phyloP scores from a whole-genome alignment of 2,888 invertebrate genomes.

The Philereme transversata region DNA sequence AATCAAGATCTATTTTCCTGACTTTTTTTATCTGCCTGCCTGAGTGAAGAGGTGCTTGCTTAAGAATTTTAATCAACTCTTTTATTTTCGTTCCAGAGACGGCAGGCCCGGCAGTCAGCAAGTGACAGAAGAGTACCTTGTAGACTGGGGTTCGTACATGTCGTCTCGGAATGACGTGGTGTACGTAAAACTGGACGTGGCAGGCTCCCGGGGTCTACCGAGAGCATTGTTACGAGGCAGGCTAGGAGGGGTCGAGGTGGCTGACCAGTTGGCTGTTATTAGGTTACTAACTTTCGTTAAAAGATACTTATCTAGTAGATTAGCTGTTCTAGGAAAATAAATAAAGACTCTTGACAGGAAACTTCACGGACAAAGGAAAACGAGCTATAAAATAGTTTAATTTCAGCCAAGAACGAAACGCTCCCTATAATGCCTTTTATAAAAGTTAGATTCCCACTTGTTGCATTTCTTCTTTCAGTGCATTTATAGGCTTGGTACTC shows the following conservation, averaged over 20 bases:
- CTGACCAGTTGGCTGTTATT: conserved; percentile 95
- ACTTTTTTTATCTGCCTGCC: too few species aligned
- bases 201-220: conserved; percentile 92
- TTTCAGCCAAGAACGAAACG: conserved; percentile 9
- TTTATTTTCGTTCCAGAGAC: conserved; percentile 85
- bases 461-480: conserved; percentile 16
- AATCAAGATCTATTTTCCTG: background rate
- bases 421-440: background rate
- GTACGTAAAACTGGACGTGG: conserved; percentile 94
- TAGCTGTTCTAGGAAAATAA: background rate
- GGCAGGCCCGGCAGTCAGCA: conserved; percentile 96
- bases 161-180: conserved; percentile 95
- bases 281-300: conserved; percentile 68
- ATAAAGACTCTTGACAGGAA: background rate
- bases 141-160: conserved; percentile 97
- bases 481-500: too few species aligned
- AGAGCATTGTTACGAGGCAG: conserved; percentile 91
- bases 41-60: too few species aligned
- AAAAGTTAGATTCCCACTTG: conserved; percentile 21
- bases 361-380: background rate
- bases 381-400: conserved; percentile 8
- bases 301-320: background rate
- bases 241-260: conserved; percentile 95
- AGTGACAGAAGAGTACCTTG: conserved; percentile 93
- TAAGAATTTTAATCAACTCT: background rate